These are phyloP conservation scores for Strix aluco DNA, from an alignment of 2,113 vertebrate genomes.

Conservation along the genomic window DNA sequence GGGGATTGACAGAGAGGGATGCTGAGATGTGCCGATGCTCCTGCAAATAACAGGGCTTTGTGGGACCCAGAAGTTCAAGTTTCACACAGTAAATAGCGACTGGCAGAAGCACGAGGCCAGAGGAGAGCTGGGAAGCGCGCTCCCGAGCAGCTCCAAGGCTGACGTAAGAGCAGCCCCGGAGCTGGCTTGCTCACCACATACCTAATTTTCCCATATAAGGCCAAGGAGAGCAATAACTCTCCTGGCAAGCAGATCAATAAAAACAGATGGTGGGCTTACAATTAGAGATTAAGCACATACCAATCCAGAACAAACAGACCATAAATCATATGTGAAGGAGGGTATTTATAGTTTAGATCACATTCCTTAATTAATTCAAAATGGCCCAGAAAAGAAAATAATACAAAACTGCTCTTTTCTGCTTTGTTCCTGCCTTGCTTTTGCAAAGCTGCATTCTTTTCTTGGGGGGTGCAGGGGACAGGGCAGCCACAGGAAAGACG, in stretches of 20 bases:
- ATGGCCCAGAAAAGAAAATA: conserved; percentile 68
- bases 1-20: neutral
- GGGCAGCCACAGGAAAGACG: neutral
- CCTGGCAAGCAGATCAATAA: conserved; percentile 72
- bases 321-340: conserved; percentile 71
- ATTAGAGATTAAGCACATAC: conserved; percentile 77
- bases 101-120: neutral
- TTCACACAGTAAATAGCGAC: neutral
- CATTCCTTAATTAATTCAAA: conserved; percentile 76
- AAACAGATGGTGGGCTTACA: conserved; percentile 79
- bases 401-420: conserved; percentile 64
- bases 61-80: neutral
- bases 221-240: conserved; percentile 67
- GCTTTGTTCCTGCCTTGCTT: conserved; percentile 49
- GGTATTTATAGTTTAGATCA: conserved; percentile 75
- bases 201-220: conserved; percentile 84
- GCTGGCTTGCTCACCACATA: conserved; percentile 53
- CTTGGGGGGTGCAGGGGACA: conserved; percentile 37
- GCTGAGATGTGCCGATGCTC: neutral
- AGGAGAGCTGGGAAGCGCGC: neutral
- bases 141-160: neutral
- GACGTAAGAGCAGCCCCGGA: conserved; percentile 14
- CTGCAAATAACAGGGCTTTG: neutral
- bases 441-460: conserved; percentile 67
- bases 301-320: conserved; percentile 76